Percentiles rank a stretch among this genome's conserved stretches.
These are phyloP conservation scores for Mustelus asterias DNA, from an alignment of 2,113 vertebrate genomes.

Conservation along the genomic window DNA sequence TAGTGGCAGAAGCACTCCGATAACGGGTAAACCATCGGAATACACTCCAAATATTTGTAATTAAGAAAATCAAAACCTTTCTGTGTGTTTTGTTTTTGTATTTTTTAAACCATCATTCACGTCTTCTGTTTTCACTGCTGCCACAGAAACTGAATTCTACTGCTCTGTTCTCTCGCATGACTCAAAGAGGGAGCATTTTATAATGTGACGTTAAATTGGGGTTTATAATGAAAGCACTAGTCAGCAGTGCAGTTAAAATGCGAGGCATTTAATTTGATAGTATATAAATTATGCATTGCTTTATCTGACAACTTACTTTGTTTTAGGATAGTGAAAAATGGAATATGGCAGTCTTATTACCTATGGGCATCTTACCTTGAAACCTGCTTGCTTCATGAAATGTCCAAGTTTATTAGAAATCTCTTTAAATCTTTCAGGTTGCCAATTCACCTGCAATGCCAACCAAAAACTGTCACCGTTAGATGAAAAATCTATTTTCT, in stretches of 20 bases:
- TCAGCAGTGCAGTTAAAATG: not conserved
- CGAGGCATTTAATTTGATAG: not conserved
- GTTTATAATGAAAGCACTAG: not conserved
- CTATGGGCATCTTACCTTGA: constrained; percentile 69
- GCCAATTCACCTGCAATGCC: constrained; percentile 77
- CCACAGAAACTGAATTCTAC: not conserved
- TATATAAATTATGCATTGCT: not conserved
- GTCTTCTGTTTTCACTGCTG: not conserved
- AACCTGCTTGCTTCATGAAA: constrained; percentile 95
- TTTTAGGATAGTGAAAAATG: not conserved
- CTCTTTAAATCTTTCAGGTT: constrained; percentile 88
- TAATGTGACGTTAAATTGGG: not conserved
- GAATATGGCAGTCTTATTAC: not conserved
- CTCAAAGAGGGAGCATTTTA: not conserved
- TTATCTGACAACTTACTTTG: not conserved
- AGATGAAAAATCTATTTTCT: constrained; percentile 24
- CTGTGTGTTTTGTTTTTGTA: not conserved
- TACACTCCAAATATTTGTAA: not conserved
- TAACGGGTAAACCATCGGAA: not conserved
- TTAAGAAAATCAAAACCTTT: not conserved
- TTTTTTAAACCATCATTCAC: not conserved
- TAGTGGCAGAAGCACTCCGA: not conserved
- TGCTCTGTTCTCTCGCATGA: not conserved
- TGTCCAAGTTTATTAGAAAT: constrained; percentile 83
- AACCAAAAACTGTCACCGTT: constrained; percentile 32